These are phyloP conservation scores for Trichomalopsis sarcophagae DNA, from an alignment of 1,140 invertebrate genomes.

Conservation along the genomic window DNA sequence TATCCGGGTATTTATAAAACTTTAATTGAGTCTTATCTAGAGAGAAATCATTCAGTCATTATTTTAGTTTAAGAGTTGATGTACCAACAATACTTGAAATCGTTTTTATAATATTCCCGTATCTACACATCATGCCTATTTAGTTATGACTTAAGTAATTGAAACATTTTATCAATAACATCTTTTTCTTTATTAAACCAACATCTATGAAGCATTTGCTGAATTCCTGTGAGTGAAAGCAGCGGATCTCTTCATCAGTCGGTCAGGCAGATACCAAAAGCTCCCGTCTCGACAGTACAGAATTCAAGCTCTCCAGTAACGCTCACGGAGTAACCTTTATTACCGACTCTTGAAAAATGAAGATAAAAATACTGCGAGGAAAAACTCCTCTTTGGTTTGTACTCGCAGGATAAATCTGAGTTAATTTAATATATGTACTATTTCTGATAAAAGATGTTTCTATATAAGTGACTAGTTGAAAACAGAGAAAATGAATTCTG, in stretches of 20 bases:
- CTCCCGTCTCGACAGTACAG: not conserved
- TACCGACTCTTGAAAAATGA: not conserved
- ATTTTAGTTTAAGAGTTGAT: no score
- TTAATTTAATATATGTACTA: no score
- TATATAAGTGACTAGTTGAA: no score
- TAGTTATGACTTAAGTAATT: no score
- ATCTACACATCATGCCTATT: no score
- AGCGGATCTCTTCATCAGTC: constrained; percentile 11
- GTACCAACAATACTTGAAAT: no score
- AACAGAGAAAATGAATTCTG: no score
- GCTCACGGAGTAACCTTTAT: not conserved
- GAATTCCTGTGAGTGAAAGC: constrained; percentile 22
- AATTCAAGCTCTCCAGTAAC: not conserved
- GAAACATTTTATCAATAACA: not conserved
- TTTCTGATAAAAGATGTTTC: no score
- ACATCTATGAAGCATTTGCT: constrained; percentile 13
- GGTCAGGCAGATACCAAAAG: constrained; percentile 53
- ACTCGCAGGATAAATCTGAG: no score
- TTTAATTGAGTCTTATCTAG: not conserved
- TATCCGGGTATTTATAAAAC: not conserved
- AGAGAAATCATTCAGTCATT: no score
- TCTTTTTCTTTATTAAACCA: not conserved
- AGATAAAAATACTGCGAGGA: not conserved
- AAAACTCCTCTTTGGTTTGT: not conserved
- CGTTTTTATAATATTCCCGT: no score